These are phyloP conservation scores for Conchocele bisecta DNA, from an alignment of 2,888 invertebrate species.

Conservation along the genomic window DNA sequence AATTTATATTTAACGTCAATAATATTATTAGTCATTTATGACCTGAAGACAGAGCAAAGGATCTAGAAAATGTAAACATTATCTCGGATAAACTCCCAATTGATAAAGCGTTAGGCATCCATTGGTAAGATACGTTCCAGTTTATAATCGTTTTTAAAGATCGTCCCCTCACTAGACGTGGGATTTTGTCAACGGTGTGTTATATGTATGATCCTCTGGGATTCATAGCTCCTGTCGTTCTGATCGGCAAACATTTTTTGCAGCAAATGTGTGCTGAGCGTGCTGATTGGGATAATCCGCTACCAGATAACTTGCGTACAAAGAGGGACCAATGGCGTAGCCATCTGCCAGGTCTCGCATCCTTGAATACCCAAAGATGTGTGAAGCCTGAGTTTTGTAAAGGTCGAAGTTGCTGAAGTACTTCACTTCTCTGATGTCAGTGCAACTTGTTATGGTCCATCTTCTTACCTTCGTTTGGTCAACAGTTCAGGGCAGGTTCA, in stretches of 20 bases:
- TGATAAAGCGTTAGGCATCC: conserved; percentile 54
- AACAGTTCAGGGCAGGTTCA: too few relatives aligned
- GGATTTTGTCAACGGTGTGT: conserved; percentile 48
- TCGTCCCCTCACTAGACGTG: conserved; percentile 34
- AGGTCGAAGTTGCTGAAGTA: too few relatives aligned
- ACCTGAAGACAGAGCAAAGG: not conserved
- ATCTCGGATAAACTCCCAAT: conserved; percentile 6
- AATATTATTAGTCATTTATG: not conserved
- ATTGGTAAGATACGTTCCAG: conserved; percentile 53
- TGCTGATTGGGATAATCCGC: conserved; percentile 54
- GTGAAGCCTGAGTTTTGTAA: too few relatives aligned
- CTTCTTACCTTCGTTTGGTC: too few relatives aligned
- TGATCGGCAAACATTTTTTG: conserved; percentile 49
- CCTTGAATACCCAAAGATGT: too few relatives aligned
- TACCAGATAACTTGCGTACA: conserved; percentile 29
- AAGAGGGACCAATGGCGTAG: too few relatives aligned
- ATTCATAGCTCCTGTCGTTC: conserved; percentile 51
- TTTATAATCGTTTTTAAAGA: conserved; percentile 36
- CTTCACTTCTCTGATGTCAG: too few relatives aligned
- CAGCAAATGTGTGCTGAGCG: conserved; percentile 49
- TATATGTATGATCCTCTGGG: conserved; percentile 56
- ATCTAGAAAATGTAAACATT: too few relatives aligned
- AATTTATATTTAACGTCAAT: not conserved
- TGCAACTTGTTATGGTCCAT: too few relatives aligned
- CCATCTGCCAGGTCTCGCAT: too few relatives aligned